Evolutionary conservation across 1,140 invertebrate genomes (phyloP), one percentile per base, ranked within the genome.

Genomic region (Pteromalus puparum): DNA sequence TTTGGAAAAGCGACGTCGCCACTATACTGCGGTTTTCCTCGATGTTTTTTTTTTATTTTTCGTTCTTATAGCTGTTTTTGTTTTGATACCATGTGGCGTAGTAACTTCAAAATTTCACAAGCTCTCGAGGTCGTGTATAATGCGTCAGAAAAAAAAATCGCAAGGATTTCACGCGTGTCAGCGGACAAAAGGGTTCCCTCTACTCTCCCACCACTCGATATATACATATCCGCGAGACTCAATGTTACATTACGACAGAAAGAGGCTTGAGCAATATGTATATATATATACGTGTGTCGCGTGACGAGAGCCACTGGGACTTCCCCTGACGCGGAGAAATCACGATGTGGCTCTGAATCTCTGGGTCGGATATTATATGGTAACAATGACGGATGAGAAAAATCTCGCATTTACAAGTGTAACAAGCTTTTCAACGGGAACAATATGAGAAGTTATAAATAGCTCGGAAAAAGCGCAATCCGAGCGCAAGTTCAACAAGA

Each of bases 1-100:
- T 77, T 65, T 53, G 9, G 61, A 82, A 34, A 53, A 34, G 21
- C 68, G 26, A 28, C 81, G 84, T 82, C 65, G 10, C 6, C n/a
- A 18, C n/a, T n/a, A n/a, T n/a, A n/a, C 65, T 70, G 67, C 67
- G 67, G 67, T 30, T 70, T 30, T 70, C 67, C 12, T 26, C 21
- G 65, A 26, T 10, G 21, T 26, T 67, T 65, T 30, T 34, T 34
- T 34, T 34, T 30, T 34, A 4, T 34, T 34, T 4, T 0, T 34
- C 3, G 30, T 34, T 34, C 30, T 34, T n/a, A n/a, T n/a, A 34
- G 30, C 30, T 34, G 30, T 34, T 34, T 4, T 21, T 18, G 61
- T 65, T 65, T 65, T 65, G 4, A 18, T 65, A 18, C 1, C 3
- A 0, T 34, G 6, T 34, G n/a, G n/a, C n/a, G n/a, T n/a, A n/a